Percentiles rank a stretch among this genome's conserved stretches.
Evolutionary conservation across 1,140 invertebrate genomes (phyloP).

Genomic region (Camponotus floridanus): DNA sequence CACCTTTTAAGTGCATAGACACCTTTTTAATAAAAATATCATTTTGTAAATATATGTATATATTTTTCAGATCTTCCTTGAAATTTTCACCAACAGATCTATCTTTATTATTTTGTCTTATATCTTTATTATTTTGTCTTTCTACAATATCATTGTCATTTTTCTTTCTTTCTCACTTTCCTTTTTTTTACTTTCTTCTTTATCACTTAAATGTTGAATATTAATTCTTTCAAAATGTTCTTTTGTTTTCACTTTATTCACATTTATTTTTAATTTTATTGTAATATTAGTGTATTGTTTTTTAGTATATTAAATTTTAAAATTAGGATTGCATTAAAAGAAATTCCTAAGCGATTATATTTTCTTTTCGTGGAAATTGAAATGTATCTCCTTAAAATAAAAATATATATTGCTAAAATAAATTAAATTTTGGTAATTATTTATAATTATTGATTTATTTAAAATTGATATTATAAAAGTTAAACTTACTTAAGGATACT

Average conservation of each 20-base stretch:
- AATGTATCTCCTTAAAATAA: constrained; percentile 2
- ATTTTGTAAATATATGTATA: background rate
- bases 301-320: background rate
- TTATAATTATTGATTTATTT: background rate
- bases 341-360: constrained; percentile 11
- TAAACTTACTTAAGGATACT: too few relatives aligned
- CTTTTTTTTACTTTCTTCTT: background rate
- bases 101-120: too few relatives aligned
- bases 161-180: background rate
- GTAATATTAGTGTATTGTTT: background rate
- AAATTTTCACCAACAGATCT: background rate
- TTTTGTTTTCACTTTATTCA: constrained; percentile 1
- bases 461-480: background rate
- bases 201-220: background rate
- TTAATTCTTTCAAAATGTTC: background rate
- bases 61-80: background rate
- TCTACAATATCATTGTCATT: background rate
- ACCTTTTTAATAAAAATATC: constrained; percentile 11
- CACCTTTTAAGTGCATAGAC: background rate
- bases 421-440: constrained; percentile 3
- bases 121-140: background rate
- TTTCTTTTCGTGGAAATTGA: constrained; percentile 10
- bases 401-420: background rate
- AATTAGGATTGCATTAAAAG: background rate
- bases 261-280: background rate